Evolutionary conservation across 2,888 invertebrate species (phyloP), one percentile per base, ranked within the genome.

Genomic region (Seira musarum): DNA sequence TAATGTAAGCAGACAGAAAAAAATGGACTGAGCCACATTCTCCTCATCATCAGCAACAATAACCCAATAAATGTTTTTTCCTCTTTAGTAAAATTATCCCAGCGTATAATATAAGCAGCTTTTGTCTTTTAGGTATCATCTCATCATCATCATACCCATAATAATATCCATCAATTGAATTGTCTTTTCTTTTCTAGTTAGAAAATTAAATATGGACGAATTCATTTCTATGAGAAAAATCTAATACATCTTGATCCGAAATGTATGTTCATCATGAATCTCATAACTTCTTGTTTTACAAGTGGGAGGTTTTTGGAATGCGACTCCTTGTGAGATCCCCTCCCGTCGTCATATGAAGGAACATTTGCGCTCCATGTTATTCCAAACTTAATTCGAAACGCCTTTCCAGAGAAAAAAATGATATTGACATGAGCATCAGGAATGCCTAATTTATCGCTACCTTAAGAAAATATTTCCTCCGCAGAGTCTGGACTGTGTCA

Each of bases 231-330:
- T 8, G 40, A 40, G 40, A 40, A 40, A 6, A 13, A 8, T 8
- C 6, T 8, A 40, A 8, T 13, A 6, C 6, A 40, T 13, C 13
- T 8, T 8, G 40, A 40, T 40, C 40, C 13, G 40, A 6, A 40
- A 40, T 13, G 13, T 13, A 40, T 40, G 40, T 40, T 40, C 40
- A 40, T 40, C 40, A 8, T 40, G 40, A 40, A 40, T 40, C 40
- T 40, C 6, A 40, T 40, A 40, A 40, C 40, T 40, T 40, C 40
- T 40, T 40, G 40, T 13, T 40, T 6, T 13, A 53, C 49, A 63
- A 69, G 79, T 79, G 68, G 79, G 79, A 73, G 79, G 35, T 53
- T 53, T 15, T 68, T 68, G 79, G 73, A 73, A 79, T 79, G 79
- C 57, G 73, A 53, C 40, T 72, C 68, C 73, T 68, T 79, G 68